phyloP scores from a whole-genome alignment of 2,888 invertebrate genomes.

The Neria commutata region DNA sequence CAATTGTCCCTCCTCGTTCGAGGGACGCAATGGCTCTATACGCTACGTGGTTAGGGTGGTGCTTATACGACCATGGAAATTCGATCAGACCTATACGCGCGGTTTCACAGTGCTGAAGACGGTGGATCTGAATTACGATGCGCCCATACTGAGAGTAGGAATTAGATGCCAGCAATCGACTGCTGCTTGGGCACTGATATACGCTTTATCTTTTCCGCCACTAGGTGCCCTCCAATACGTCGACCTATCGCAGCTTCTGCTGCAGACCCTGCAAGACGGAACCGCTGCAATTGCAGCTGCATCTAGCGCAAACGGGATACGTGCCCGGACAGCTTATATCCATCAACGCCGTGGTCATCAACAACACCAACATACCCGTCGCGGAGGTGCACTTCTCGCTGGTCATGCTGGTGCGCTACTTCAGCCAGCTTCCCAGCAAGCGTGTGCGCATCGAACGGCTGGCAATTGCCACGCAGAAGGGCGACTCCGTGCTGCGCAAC shows the following conservation, averaged over 20 bases:
- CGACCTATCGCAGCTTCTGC: conserved; percentile 51
- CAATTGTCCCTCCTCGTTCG: conserved; percentile 78
- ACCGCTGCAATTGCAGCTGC: conserved; percentile 47
- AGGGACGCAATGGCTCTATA: conserved; percentile 74
- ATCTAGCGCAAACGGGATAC: conserved; percentile 55
- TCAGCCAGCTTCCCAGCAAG: conserved; percentile 35
- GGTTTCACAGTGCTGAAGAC: conserved; percentile 79
- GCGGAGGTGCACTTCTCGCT: conserved; percentile 44
- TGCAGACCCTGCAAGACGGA: conserved; percentile 56
- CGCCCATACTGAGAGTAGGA: conserved; percentile 39
- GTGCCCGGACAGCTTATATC: conserved; percentile 57
- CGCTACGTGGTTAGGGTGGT: conserved; percentile 77
- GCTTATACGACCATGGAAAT: conserved; percentile 83
- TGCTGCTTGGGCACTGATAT: background rate
- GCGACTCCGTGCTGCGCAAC: conserved; percentile 44
- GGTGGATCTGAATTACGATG: conserved; percentile 77
- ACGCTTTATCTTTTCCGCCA: background rate
- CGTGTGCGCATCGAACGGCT: conserved; percentile 48
- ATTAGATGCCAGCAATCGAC: background rate
- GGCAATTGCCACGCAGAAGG: conserved; percentile 40
- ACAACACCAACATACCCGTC: conserved; percentile 63
- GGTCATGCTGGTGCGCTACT: conserved; percentile 51
- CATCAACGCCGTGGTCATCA: conserved; percentile 64
- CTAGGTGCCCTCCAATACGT: conserved; percentile 48
- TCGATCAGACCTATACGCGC: conserved; percentile 77